Base-by-base conservation (phyloP, 2,113 vertebrate genomes). In the Shinisaurus crocodilurus region DNA sequence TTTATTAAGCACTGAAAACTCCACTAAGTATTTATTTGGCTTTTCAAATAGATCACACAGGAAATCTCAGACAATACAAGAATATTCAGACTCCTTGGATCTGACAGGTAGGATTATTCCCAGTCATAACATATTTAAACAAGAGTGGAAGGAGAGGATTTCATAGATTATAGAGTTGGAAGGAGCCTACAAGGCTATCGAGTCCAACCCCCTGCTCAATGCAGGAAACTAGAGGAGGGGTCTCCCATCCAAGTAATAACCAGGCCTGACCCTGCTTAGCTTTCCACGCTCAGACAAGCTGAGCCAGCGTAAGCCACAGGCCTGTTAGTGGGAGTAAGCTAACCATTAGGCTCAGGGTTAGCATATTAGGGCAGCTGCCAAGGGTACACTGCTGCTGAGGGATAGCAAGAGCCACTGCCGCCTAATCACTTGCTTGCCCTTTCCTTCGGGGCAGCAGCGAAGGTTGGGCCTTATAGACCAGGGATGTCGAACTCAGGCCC, bases 61-160 rank as follows among this genome's bases (percentile, higher is more conserved):
- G 99, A 99, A 97, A 99, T 99, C 97, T 99, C 98, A 29, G 99
- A 99, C 96, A 99, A 96, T 96, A 99, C 99, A 3, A 98, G 99
- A 93, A 99, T 98, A 97, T 99, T 99, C 97, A 98, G 98, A 97
- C 98, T 99, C 93, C 98, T 99, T 97, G 99, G 99, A 96, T 99
- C 99, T 93, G 99, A 99, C 98, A 99, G 99, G 99, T 99, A 97
- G 95, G 97, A 90, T 92, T 29, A 86, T 12, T 87, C 88, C 25
- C 43, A 79, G 91, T 27, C 54, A 6, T 37, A 82, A 32, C 60
- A 88, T 90, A 40, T 2, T 84, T 57, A 83, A 94, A 43, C 29
- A 95, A 88, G 1, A 90, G 25, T 25, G 40, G 81, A 63, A n/a
- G 45, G 18, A 81, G 10, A 70, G 60, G 27, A 20, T n/a, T n/a